These are phyloP conservation scores for Cryptomyrus ogoouensis DNA, from an alignment of 2,113 vertebrate genomes.

Conservation along the genomic window DNA sequence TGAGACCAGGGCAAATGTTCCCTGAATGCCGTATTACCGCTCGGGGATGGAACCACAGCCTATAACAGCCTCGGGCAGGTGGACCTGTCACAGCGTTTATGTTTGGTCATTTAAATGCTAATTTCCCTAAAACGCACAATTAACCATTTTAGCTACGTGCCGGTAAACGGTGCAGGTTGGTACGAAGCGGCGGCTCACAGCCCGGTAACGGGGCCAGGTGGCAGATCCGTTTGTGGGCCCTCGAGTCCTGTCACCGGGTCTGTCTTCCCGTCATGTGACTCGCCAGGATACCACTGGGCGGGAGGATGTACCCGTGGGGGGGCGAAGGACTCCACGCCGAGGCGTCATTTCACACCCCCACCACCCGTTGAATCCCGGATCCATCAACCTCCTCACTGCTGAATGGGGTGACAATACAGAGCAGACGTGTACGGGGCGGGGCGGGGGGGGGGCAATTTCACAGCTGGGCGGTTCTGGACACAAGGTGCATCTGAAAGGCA, in stretches of 20 bases:
- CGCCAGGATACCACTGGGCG: background rate
- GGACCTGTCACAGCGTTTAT: slow-evolving; percentile 18
- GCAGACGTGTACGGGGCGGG: background rate
- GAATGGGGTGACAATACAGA: background rate
- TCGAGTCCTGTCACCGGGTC: background rate
- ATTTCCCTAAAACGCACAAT: slow-evolving; percentile 18
- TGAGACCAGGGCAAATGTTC: slow-evolving; percentile 13
- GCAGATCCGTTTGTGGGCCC: background rate
- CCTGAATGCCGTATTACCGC: slow-evolving; percentile 10
- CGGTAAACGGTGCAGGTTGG: background rate
- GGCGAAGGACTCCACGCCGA: background rate
- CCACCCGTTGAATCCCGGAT: background rate
- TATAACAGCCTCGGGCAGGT: slow-evolving; percentile 17
- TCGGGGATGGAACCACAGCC: background rate
- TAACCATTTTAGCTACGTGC: background rate
- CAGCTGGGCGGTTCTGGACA: background rate
- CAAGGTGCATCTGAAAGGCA: background rate
- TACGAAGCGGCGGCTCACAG: background rate
- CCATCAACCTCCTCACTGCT: background rate
- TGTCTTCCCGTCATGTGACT: background rate
- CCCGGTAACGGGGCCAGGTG: background rate
- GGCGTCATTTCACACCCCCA: background rate
- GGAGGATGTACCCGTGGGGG: background rate
- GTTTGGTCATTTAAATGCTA: slow-evolving; percentile 27
- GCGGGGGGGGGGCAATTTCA: background rate